Percentiles rank a stretch among this genome's conserved stretches.
Evolutionary conservation across 2,888 invertebrate genomes (phyloP).

Genomic region (Hetaerina titia): DNA sequence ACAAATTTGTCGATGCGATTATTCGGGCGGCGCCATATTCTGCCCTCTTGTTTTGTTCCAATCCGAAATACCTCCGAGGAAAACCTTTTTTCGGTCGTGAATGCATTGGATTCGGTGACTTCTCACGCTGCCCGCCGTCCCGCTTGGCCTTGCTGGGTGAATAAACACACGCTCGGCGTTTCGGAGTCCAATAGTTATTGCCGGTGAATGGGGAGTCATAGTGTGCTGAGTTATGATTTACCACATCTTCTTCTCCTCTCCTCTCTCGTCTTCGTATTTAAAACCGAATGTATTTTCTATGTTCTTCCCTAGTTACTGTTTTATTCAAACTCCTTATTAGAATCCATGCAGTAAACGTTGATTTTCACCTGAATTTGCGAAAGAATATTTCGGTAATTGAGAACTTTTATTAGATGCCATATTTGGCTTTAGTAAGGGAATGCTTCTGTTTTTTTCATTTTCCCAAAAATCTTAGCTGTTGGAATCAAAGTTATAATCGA

Average conservation of each 20-base stretch:
- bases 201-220: background rate
- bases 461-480: too few species aligned
- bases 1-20: background rate
- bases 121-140: background rate
- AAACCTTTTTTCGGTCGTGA: background rate
- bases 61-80: background rate
- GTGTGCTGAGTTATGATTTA: background rate
- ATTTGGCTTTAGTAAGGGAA: too few species aligned
- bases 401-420: too few species aligned
- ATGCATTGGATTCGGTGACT: background rate
- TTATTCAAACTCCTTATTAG: too few species aligned
- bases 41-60: background rate
- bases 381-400: too few species aligned
- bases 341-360: too few species aligned
- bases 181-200: background rate
- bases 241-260: background rate
- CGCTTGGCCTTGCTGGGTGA: background rate
- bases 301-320: too few species aligned
- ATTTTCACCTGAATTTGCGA: too few species aligned
- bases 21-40: background rate
- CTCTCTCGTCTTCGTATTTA: background rate
- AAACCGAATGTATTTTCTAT: background rate
- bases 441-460: too few species aligned
- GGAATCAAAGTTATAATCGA: too few species aligned
- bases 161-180: background rate